Evolutionary conservation across 92 coral and sea anemone species (phyloP).

Genomic region (Palythoa heliodiscus): DNA sequence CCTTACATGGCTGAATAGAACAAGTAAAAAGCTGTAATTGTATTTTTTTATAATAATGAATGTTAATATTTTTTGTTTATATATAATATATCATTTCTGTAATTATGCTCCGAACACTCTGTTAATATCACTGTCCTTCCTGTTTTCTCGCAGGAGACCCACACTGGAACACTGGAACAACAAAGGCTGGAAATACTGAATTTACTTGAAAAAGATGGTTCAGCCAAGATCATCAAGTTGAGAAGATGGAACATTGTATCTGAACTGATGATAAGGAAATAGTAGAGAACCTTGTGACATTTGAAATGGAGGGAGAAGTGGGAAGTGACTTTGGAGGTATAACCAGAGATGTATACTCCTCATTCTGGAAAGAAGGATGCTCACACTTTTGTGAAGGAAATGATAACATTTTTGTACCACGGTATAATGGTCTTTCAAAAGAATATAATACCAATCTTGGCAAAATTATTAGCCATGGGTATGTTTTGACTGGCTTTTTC

Average conservation of each 20-base stretch:
- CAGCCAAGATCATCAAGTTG: constrained; percentile 9
- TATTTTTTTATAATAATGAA: not conserved
- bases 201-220: constrained; percentile 8
- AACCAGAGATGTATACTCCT: constrained; percentile 21
- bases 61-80: not conserved
- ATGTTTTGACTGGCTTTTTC: constrained; percentile 18
- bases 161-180: constrained; percentile 25
- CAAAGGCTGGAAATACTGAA: constrained; percentile 3
- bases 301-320: constrained; percentile 17
- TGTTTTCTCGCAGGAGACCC: constrained; percentile 2
- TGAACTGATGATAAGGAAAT: constrained; percentile 22
- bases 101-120: not conserved
- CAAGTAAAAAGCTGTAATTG: not conserved
- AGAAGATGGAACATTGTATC: constrained; percentile 45
- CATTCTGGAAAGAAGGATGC: constrained; percentile 22
- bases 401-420: not conserved
- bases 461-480: constrained; percentile 4
- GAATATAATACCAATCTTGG: not conserved
- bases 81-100: not conserved
- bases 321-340: constrained; percentile 27
- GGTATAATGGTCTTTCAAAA: constrained; percentile 1
- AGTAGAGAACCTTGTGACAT: constrained; percentile 12
- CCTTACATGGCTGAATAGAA: not conserved
- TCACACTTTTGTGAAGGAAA: constrained; percentile 17
- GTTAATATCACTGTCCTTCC: not conserved